These are phyloP conservation scores for Poeciliopsis infans DNA, from an alignment of 2,797 vertebrate species.

Conservation along the genomic window DNA sequence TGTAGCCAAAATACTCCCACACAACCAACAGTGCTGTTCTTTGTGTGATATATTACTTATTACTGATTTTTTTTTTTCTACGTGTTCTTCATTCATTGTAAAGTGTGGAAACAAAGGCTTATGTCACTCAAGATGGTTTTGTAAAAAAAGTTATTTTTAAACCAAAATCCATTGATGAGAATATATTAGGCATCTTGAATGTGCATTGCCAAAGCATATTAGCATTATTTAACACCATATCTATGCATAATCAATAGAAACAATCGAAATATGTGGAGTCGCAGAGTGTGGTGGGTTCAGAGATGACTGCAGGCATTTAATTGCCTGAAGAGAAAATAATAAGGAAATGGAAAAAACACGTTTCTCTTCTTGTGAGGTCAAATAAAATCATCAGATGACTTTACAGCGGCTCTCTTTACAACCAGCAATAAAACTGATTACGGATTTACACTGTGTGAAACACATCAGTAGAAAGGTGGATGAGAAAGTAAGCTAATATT, in stretches of 20 bases:
- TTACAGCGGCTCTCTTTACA: constrained; percentile 18
- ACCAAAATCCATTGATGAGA: neutral
- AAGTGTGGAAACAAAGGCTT: neutral
- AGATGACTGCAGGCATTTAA: neutral
- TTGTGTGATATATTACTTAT: neutral
- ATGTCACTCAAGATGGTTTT: neutral
- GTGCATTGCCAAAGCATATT: neutral
- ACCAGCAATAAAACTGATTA: constrained; percentile 32
- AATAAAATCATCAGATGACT: constrained; percentile 50
- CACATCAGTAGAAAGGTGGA: constrained; percentile 13
- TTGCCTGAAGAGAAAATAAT: neutral
- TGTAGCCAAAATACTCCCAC: constrained; percentile 5
- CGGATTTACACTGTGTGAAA: neutral
- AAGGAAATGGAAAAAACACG: constrained; percentile 20
- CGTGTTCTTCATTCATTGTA: neutral
- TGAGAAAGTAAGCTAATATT: constrained; percentile 32
- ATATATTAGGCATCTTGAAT: too few relatives aligned
- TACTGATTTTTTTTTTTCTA: neutral
- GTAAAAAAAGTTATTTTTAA: neutral
- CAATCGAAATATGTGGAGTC: neutral
- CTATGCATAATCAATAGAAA: neutral
- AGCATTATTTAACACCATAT: neutral
- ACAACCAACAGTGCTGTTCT: neutral
- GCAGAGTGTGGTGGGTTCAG: neutral
- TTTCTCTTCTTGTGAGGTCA: constrained; percentile 7